Conservation (phyloP, 2,888 invertebrate species). For the Tipula helvola region DNA sequence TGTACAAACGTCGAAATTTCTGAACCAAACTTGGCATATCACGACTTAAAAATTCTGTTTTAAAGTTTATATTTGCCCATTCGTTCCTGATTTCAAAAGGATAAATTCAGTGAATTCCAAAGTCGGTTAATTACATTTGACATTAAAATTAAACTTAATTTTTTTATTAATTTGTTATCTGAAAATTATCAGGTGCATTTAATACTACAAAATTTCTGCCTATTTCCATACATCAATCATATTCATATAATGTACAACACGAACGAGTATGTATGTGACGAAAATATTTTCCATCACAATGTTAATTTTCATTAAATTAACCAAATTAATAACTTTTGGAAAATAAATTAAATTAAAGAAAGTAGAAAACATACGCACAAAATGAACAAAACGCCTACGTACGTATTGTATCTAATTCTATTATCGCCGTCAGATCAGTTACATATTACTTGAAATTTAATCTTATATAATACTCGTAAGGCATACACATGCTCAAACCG, state of each 20-base stretch:
- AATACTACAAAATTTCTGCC: too few relatives aligned
- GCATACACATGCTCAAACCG: not conserved
- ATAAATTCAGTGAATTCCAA: too few relatives aligned
- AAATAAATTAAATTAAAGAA: not conserved
- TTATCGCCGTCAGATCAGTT: not conserved
- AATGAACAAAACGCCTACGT: not conserved
- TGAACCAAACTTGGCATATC: too few relatives aligned
- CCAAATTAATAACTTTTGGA: not conserved
- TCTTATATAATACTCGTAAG: not conserved
- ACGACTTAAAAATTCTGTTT: too few relatives aligned
- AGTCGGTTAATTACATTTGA: too few relatives aligned
- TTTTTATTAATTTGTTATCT: too few relatives aligned
- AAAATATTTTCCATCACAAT: not conserved
- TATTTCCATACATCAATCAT: too few relatives aligned
- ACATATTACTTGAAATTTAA: not conserved
- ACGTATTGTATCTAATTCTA: not conserved
- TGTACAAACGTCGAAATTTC: too few relatives aligned
- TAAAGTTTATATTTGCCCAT: too few relatives aligned
- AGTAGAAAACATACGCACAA: not conserved
- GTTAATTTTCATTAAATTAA: not conserved
- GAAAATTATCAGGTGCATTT: too few relatives aligned
- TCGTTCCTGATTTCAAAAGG: too few relatives aligned
- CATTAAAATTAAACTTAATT: too few relatives aligned
- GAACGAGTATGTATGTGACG: not conserved
- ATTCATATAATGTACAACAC: not conserved